phyloP scores from a whole-genome alignment of 2,888 invertebrate species.

The Gibbula magus region DNA sequence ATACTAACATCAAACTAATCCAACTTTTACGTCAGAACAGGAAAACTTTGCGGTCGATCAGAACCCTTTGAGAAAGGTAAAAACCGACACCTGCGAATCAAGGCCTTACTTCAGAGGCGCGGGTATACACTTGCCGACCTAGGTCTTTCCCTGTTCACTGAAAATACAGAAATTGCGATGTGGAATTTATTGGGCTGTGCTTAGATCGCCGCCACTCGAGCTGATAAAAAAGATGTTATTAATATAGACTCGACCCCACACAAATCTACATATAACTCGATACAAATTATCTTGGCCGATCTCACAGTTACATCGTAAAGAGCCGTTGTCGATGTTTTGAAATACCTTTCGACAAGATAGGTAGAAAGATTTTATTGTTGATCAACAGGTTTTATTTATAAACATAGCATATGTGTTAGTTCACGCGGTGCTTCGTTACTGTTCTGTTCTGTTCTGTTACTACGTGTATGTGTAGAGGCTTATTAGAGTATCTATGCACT shows the following conservation, averaged over 20 bases:
- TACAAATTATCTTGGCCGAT: too few relatives aligned
- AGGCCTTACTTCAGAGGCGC: neutral
- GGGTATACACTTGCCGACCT: neutral
- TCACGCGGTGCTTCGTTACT: neutral
- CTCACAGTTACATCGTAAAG: too few relatives aligned
- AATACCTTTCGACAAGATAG: too few relatives aligned
- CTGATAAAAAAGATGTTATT: too few relatives aligned
- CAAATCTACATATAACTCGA: too few relatives aligned
- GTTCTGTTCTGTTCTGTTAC: too few relatives aligned
- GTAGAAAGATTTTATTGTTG: neutral
- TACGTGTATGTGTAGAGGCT: too few relatives aligned
- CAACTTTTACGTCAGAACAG: constrained; percentile 8
- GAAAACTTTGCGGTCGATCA: neutral
- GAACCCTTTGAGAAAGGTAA: neutral
- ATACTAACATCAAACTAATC: constrained; percentile 1
- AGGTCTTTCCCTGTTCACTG: neutral
- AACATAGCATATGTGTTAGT: constrained; percentile 1
- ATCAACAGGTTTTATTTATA: neutral
- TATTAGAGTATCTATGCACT: too few relatives aligned
- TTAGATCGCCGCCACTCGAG: too few relatives aligned
- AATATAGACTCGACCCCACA: too few relatives aligned
- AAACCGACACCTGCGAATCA: neutral
- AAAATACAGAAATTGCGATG: constrained; percentile 14
- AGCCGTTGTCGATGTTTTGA: too few relatives aligned
- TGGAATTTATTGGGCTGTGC: neutral